Base-by-base conservation (phyloP, 2,888 invertebrate species). In the Pemphredon lugubris region DNA sequence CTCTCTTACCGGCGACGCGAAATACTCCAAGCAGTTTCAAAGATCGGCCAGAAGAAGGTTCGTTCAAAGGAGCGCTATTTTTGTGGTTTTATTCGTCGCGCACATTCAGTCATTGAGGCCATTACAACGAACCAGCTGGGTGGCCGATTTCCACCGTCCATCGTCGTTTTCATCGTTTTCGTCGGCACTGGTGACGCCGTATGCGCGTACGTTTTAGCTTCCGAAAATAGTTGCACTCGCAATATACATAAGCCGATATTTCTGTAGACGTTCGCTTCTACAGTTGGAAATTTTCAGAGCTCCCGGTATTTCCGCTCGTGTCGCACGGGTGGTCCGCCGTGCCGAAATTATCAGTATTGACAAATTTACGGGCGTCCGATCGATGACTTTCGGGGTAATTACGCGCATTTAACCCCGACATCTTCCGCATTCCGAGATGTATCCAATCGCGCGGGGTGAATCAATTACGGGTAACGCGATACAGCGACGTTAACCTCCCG, bases 101-200 rank as follows among this genome's bases (percentile, higher is more conserved):
- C 30, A 51, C 39, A 20, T 61, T 59, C 73, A 51, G 48, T 67
- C 61, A 51, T 64, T 68, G 66, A 73, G 65, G 45, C 70, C 73
- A 76, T 80, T 80, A 74, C 47, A 64, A 44, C 60, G 37, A 16
- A 53, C 77, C 67, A 40, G 71, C 44, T 79, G 80, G 79, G 79
- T 79, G 80, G 80, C 79, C 79, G 77, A 80, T 80, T 75, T 77
- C 32, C 64, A 69, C 23, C 63, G 61, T 64, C 50, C 70, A 42
- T 65, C 70, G 60, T 60, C 66, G 50, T 73, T 32, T 26, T 67
- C 67, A 45, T 58, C 73, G 39, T 61, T 55, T 51, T 63, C 61
- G 50, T 45, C 21, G 26, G 16, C 66, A 26, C 50, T 23, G 20
- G 51, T 58, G 60, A 55, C 57, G 58, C 40, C 47, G 69, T 64